Evolutionary conservation across 2,113 vertebrate genomes (phyloP), one percentile per base, ranked within the genome.

Genomic region (Pristiophorus japonicus): DNA sequence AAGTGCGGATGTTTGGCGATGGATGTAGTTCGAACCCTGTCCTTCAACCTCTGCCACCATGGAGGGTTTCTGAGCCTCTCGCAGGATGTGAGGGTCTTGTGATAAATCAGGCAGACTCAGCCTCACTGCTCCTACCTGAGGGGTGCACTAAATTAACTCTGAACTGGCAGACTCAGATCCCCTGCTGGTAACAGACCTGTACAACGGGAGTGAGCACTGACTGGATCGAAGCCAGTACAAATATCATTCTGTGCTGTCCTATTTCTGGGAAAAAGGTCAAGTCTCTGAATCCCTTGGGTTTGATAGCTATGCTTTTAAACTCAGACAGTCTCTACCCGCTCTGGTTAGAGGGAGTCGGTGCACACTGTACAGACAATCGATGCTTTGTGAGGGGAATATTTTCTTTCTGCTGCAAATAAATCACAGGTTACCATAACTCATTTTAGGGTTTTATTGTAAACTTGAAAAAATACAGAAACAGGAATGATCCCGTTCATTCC

Each of bases 371-470:
- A 7, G 30, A 20, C 18, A 11, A 59, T 30, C 14, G 27, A 42
- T 38, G 42, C 30, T 90, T 62, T 62, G 34, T 6, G 11, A 92
- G 22, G 55, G 59, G 59, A 65, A 63, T 1, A 30, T 30, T 1
- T n/a, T 16, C 65, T 30, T 47, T 42, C 20, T 38, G 6, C n/a
- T 7, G 34, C 88, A 63, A 51, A 62, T 63, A 38, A 38, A 38
- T 16, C 38, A 63, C 20, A 2, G 30, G 59, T 30, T 22, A 63
- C 34, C 75, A 10, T 38, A 65, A n/a, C 34, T 67, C 3, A 67
- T 70, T 93, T 93, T 63, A 93, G 65, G 16, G n/a, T 94, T 94
- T 94, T 94, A 94, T 94, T 94, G 91, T 66, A 94, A 94, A 94
- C 63, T 27, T 94, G 30, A 47, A 47, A 94, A 93, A 94, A 51